Evolutionary conservation across 2,888 invertebrate species (phyloP), one percentile per base, ranked within the genome.

Genomic region (Nemoura dubitans): DNA sequence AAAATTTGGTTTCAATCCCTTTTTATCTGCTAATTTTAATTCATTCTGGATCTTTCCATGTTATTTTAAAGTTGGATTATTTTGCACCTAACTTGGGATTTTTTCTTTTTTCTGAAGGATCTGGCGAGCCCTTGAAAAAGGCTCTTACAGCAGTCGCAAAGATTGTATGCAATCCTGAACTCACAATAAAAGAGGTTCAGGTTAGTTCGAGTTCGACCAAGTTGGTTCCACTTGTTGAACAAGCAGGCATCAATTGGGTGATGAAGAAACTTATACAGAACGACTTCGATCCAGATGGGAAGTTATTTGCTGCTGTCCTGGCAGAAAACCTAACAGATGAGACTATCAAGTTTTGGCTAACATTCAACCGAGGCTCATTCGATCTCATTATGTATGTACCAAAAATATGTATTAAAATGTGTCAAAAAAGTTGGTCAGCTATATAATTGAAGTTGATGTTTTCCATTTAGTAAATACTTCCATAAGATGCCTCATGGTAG

Each of bases 291-390:
- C 91, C 81, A 90, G 91, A 2, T 91, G 92, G 10, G 85, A 86
- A 28, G 90, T 91, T 26, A 78, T 85, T 85, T 27, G 80, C 30
- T 78, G 82, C 16, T 87, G 90, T 92, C 16, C 89, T 96, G n/a
- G 90, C 93, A 14, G 90, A 93, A 42, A 90, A 92, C 83, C 90
- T 96, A 82, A 91, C 91, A 21, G 91, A 92, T 76, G 93, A 94
- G 85, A 92, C 93, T 85, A 89, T 96, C 0, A 91, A 93, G 88
- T 90, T 91, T 21, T 97, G 96, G 96, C 90, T 96, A 85, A 91
- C 92, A 82, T 94, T 94, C 78, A 97, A 97, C 90, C 93, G 97
- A 88, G 96, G 95, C 0, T 96, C 96, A 89, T 97, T 96, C 90
- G 92, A 97, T 86, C 91, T 97, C 10, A 91, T 96, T 14, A 28